phyloP scores from a whole-genome alignment of 1,140 invertebrate species.

The Procambarus virginalis region DNA sequence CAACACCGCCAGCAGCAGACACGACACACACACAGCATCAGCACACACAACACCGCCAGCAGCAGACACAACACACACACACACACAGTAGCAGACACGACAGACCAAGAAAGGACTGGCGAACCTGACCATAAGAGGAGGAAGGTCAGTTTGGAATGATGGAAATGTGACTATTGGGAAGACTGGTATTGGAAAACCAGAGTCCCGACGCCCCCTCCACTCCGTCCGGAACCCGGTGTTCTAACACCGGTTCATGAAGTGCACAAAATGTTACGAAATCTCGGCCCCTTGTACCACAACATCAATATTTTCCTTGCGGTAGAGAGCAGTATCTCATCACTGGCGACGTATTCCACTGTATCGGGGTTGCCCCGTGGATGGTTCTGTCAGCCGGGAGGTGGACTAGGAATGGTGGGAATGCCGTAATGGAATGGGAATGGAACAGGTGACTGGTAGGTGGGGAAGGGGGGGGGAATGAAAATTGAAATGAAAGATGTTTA shows the following conservation, averaged over 20 bases:
- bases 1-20: too few relatives aligned
- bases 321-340: too few relatives aligned
- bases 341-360: not conserved
- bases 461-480: not conserved
- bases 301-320: too few relatives aligned
- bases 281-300: too few relatives aligned
- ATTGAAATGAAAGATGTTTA: too few relatives aligned
- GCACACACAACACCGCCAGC: too few relatives aligned
- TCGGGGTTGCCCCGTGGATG: not conserved
- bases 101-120: not conserved
- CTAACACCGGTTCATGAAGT: too few relatives aligned
- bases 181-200: slow-evolving; percentile 6
- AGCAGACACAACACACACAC: too few relatives aligned
- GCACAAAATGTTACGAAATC: too few relatives aligned
- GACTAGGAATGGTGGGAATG: slow-evolving; percentile 16
- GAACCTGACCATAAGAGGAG: not conserved
- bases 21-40: too few relatives aligned
- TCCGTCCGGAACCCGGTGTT: too few relatives aligned
- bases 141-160: slow-evolving; percentile 43
- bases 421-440: slow-evolving; percentile 22
- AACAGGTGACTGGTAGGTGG: not conserved
- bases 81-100: not conserved
- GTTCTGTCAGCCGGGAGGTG: not conserved
- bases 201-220: too few relatives aligned
- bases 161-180: slow-evolving; percentile 40